Percentiles rank a stretch among this genome's conserved stretches.
Conservation (phyloP, 2,113 vertebrate species). For the human (Homo sapiens) region GRCh38 chr5:434001-434500, state of each 20-base stretch:
- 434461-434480: constrained; percentile 86
- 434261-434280: constrained; percentile 87
- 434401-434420: constrained; percentile 84
- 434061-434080: constrained; percentile 84
- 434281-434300: constrained; percentile 74
- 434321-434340: constrained; percentile 90
- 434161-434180: constrained; percentile 80
- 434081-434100: constrained; percentile 74
- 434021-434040: constrained; percentile 84
- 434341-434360: constrained; percentile 92
- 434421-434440: constrained; percentile 83
- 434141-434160: constrained; percentile 84
- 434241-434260: constrained; percentile 81
- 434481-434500: constrained; percentile 83
- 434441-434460: constrained; percentile 88
- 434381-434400: constrained; percentile 81
- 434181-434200: constrained; percentile 82
- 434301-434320: constrained; percentile 81
- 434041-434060: constrained; percentile 79
- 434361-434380: constrained; percentile 86
- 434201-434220: constrained; percentile 84
- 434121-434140: constrained; percentile 83
- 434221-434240: constrained; percentile 80
- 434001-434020: constrained; percentile 82
- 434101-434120: constrained; percentile 78